A percentile compares a stretch with the other conserved stretches of the same genome.
These are phyloP conservation scores for Capitella teleta DNA, from an alignment of 1,140 invertebrate genomes.

Conservation along the genomic window DNA sequence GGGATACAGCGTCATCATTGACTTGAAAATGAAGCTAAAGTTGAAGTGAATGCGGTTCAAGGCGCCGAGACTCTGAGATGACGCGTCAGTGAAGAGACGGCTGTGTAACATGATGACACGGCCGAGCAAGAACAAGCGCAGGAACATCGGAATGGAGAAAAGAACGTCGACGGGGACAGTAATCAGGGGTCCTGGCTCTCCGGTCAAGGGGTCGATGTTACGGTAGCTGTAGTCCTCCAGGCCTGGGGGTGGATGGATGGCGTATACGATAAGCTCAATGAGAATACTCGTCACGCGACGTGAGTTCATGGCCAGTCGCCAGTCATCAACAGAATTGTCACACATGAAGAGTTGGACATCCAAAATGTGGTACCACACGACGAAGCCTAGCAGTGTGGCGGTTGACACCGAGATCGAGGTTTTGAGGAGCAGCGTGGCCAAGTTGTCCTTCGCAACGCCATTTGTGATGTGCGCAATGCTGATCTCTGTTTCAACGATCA, in stretches of 20 bases:
- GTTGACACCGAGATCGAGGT: conserved; percentile 28
- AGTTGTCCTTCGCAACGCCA: conserved; percentile 4
- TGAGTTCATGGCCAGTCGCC: conserved; percentile 26
- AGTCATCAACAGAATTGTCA: conserved; percentile 36
- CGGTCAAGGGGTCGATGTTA: conserved; percentile 1
- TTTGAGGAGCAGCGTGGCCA: conserved; percentile 27
- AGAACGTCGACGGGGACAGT: conserved; percentile 30
- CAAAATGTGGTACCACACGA: conserved; percentile 28
- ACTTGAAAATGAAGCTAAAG: conserved; percentile 40
- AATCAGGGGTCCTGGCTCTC: neutral
- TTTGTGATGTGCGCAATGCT: conserved; percentile 15
- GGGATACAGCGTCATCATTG: conserved; percentile 38
- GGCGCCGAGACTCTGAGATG: conserved; percentile 37
- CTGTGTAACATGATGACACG: conserved; percentile 35
- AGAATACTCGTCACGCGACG: conserved; percentile 20
- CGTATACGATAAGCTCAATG: conserved; percentile 31
- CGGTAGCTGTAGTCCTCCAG: conserved; percentile 14
- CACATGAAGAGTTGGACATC: conserved; percentile 27
- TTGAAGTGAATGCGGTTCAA: conserved; percentile 30
- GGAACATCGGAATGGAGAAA: conserved; percentile 38
- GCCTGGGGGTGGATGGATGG: conserved; percentile 36
- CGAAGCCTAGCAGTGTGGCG: conserved; percentile 23
- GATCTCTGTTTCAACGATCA: conserved; percentile 34
- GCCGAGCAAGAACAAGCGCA: conserved; percentile 32
- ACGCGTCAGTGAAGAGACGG: conserved; percentile 35